Evolutionary conservation across 2,113 vertebrate species (phyloP).

Genomic region (Albula glossodonta): DNA sequence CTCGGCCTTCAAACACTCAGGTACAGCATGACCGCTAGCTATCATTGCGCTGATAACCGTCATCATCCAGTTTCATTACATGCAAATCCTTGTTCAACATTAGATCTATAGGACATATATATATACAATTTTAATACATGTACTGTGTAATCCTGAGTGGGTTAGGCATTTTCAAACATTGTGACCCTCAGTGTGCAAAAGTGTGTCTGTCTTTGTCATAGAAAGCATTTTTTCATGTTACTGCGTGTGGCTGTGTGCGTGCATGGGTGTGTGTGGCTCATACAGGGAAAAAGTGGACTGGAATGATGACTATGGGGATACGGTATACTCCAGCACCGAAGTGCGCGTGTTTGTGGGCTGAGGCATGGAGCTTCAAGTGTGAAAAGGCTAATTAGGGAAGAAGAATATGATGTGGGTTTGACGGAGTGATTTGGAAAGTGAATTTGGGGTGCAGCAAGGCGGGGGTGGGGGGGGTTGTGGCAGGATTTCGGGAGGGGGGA

Average conservation of each 20-base stretch:
- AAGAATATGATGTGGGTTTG: conserved; percentile 4
- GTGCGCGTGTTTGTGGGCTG: neutral
- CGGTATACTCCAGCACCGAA: too few species aligned
- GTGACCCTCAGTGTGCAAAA: neutral
- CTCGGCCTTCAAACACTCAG: neutral
- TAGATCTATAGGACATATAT: too few species aligned
- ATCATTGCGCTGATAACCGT: neutral
- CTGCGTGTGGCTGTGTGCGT: neutral
- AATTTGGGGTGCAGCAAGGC: conserved; percentile 24
- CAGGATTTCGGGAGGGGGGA: conserved; percentile 34
- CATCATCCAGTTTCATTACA: conserved; percentile 4
- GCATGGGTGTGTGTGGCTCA: neutral
- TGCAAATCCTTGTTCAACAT: too few species aligned
- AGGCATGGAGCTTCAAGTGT: conserved; percentile 15
- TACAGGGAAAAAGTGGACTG: too few species aligned
- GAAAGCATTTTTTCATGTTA: neutral
- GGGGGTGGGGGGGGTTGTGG: neutral
- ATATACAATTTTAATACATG: too few species aligned
- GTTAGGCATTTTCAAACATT: too few species aligned
- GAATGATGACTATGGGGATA: too few species aligned
- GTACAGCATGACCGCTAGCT: conserved; percentile 15
- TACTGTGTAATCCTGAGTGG: too few species aligned
- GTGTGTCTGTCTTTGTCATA: conserved; percentile 2
- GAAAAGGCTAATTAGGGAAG: neutral
- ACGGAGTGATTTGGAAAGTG: conserved; percentile 1